Conservation (phyloP, 2,113 vertebrate species). For the Bolborhynchus lineola region DNA sequence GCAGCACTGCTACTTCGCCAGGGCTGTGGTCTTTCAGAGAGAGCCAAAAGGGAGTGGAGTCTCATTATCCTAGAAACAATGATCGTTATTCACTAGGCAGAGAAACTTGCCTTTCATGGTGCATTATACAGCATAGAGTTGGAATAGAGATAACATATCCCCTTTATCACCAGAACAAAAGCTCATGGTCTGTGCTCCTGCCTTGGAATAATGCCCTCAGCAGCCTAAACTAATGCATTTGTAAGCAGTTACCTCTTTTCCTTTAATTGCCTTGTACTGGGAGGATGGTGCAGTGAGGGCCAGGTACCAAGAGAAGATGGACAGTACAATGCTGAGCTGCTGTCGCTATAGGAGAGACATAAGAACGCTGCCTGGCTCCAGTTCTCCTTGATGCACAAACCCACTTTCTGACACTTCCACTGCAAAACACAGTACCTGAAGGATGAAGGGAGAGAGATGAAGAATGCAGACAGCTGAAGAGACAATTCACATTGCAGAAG, state of each 20-base stretch:
- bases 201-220: slow-evolving; percentile 38
- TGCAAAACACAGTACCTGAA: not conserved
- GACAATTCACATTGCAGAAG: not conserved
- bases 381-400: not conserved
- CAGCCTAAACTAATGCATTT: not conserved
- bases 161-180: slow-evolving; percentile 53
- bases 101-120: slow-evolving; percentile 60
- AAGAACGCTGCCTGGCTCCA: accelerated
- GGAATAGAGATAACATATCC: slow-evolving; percentile 57
- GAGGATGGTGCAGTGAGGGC: not conserved
- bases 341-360: accelerated
- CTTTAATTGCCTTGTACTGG: not conserved
- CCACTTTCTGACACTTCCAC: not conserved
- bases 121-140: not conserved
- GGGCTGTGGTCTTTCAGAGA: slow-evolving; percentile 58
- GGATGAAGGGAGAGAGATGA: not conserved
- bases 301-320: not conserved
- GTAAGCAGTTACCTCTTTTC: not conserved
- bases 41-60: slow-evolving; percentile 64
- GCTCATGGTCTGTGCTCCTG: slow-evolving; percentile 20
- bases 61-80: slow-evolving; percentile 68
- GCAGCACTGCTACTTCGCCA: slow-evolving; percentile 32
- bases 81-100: slow-evolving; percentile 60
- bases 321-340: accelerated
- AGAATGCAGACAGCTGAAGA: not conserved